Base-by-base conservation (phyloP, 1,140 invertebrate species). In the Condylostylus longicornis region DNA sequence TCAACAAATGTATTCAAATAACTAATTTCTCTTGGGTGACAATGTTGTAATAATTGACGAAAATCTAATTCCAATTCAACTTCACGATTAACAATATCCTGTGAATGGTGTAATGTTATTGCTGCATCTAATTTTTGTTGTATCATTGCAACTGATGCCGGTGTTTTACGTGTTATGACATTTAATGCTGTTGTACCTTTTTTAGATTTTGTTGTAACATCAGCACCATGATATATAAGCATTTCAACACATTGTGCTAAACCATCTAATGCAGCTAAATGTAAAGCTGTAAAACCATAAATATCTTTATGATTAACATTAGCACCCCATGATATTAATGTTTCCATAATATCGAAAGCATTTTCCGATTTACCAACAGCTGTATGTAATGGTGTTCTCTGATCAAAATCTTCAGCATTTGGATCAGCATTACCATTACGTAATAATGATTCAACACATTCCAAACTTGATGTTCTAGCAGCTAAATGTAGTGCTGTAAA, bases 271-370 rank as follows among this genome's bases (percentile, higher is more conserved):
- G 86, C 83, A 5, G 85, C 85, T 28, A 91, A 70, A 53, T 91
- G 88, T 12, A 93, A 62, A 1, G 87, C 82, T 0, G 85, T 86
- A 53, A 88, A 89, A 0, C 87, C 87, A 48, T 86, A 88, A 41
- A 82, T 78, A 48, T 93, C 87, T 46, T 81, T 77, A 28, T 75
- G 71, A 53, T 90, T 88, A 0, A 89, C 78, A 47, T 87, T 76
- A 4, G 82, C 79, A 6, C 79, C 79, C 67, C 77, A 79, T 42
- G 69, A 72, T 14, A 85, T 73, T 3, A 85, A 58, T 0, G 71
- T 70, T 49, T 82, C 79, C 21, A 80, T 73, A 7, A 82, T 77
- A 43, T 81, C 77, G 44, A 79, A 80, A 12, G 79, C 77, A 23
- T 75, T 63, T 28, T 80, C 66, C 0, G 77, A 75, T 53, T 81